Conservation (phyloP, 2,113 vertebrate species). For the Fregata magnificens region DNA sequence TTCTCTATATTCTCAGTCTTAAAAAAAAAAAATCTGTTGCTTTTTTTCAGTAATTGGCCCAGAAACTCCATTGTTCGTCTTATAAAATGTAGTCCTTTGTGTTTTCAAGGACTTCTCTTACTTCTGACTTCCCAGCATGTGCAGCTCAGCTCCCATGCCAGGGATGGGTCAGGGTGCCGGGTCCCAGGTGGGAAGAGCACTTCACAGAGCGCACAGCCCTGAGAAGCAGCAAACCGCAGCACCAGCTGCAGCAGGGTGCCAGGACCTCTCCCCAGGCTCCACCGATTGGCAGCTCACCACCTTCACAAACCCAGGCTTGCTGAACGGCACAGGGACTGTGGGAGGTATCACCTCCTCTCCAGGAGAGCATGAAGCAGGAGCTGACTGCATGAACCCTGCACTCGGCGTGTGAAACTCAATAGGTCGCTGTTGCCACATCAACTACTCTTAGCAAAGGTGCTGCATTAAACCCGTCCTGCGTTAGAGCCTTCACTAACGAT, state of each 20-base stretch:
- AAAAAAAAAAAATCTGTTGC: not conserved
- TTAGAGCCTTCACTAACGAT: not conserved
- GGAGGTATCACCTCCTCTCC: not conserved
- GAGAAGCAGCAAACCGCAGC: rapidly evolving
- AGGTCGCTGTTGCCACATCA: not conserved
- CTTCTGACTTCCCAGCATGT: not conserved
- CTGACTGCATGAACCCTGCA: rapidly evolving
- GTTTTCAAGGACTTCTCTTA: not conserved
- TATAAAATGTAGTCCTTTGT: not conserved
- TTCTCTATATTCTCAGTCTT: not conserved
- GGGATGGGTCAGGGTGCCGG: rapidly evolving
- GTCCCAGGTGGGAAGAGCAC: not conserved
- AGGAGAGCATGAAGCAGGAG: not conserved
- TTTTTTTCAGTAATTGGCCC: not conserved
- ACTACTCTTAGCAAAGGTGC: not conserved
- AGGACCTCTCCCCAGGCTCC: not conserved
- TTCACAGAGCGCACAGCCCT: not conserved
- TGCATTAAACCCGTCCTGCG: not conserved
- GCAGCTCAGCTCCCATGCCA: not conserved
- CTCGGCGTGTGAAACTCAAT: rapidly evolving
- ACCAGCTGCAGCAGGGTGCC: not conserved
- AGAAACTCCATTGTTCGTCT: not conserved
- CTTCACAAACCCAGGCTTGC: rapidly evolving
- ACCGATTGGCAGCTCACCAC: not conserved
- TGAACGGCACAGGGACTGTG: rapidly evolving